Conservation (phyloP, 1,140 invertebrate genomes). For the Drosophila eugracilis region DNA sequence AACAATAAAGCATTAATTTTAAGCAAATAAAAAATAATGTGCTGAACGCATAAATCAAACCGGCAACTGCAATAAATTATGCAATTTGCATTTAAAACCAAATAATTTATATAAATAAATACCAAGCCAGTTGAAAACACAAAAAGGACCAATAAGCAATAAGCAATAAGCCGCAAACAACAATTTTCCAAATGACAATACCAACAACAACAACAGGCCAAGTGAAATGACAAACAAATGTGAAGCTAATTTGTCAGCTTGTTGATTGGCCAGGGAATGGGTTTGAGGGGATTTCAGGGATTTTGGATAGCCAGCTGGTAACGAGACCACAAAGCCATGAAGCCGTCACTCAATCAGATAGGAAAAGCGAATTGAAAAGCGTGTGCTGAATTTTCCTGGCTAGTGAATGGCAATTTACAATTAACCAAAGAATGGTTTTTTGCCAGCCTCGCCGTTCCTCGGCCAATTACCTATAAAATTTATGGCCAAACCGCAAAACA, state of each 20-base stretch:
- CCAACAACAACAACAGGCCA: slow-evolving; percentile 32
- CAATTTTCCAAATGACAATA: slow-evolving; percentile 32
- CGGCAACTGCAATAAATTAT: slow-evolving; percentile 68
- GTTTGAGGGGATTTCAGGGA: not conserved
- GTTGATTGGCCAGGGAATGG: slow-evolving; percentile 22
- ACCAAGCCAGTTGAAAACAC: slow-evolving; percentile 36
- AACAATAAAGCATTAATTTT: slow-evolving; percentile 48
- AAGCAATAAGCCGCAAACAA: slow-evolving; percentile 34
- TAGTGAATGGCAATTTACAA: slow-evolving; percentile 55
- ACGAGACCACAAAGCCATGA: slow-evolving; percentile 42
- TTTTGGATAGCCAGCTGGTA: slow-evolving; percentile 2
- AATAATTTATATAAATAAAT: slow-evolving; percentile 72
- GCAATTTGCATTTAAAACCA: slow-evolving; percentile 68
- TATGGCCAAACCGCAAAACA: slow-evolving; percentile 65
- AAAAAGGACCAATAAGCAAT: slow-evolving; percentile 20
- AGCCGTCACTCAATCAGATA: slow-evolving; percentile 69
- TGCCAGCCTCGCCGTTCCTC: slow-evolving; percentile 2
- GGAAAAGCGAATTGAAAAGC: slow-evolving; percentile 58
- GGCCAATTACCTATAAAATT: slow-evolving; percentile 73
- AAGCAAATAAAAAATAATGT: slow-evolving; percentile 48
- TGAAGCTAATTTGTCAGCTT: slow-evolving; percentile 77
- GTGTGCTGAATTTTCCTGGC: no score
- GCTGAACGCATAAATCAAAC: slow-evolving; percentile 61
- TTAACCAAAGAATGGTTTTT: slow-evolving; percentile 54
- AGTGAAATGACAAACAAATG: slow-evolving; percentile 68